A percentile compares a stretch with the other conserved stretches of the same genome.
These are phyloP conservation scores for Caenorhabditis auriculariae DNA, from an alignment of 2,888 invertebrate genomes.

Conservation along the genomic window DNA sequence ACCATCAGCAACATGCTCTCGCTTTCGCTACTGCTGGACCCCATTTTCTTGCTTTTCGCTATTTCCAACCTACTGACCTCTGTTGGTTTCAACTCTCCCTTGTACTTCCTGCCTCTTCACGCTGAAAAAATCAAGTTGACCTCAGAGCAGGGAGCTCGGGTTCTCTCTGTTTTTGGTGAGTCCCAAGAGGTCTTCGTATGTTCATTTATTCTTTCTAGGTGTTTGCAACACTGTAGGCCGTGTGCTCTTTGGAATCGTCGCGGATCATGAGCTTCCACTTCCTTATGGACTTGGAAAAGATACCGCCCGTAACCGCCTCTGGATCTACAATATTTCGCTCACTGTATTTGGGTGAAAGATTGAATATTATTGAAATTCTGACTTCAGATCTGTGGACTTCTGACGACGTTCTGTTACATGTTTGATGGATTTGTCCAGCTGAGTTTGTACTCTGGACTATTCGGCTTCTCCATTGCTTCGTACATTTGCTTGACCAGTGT, in stretches of 20 bases:
- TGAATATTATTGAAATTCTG: not conserved
- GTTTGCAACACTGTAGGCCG: conserved; percentile 86
- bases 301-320: conserved; percentile 84
- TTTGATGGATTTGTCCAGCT: conserved; percentile 77
- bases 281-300: conserved; percentile 70
- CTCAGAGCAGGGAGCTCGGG: conserved; percentile 37
- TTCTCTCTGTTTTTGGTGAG: conserved; percentile 51
- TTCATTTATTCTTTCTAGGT: conserved; percentile 69
- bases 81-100: conserved; percentile 90
- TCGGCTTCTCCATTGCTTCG: conserved; percentile 57
- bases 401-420: conserved; percentile 80
- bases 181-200: not conserved
- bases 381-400: conserved; percentile 77
- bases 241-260: conserved; percentile 79
- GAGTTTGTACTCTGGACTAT: conserved; percentile 77
- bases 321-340: conserved; percentile 85
- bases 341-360: conserved; percentile 67
- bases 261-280: conserved; percentile 51
- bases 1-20: conserved; percentile 75
- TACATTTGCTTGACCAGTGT: conserved; percentile 97
- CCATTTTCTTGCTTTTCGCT: conserved; percentile 84
- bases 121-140: conserved; percentile 32
- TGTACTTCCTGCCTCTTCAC: conserved; percentile 72
- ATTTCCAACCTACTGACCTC: conserved; percentile 92
- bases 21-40: conserved; percentile 79